Conservation (phyloP, 2,113 vertebrate species). For the Pyxicephalus adspersus region DNA sequence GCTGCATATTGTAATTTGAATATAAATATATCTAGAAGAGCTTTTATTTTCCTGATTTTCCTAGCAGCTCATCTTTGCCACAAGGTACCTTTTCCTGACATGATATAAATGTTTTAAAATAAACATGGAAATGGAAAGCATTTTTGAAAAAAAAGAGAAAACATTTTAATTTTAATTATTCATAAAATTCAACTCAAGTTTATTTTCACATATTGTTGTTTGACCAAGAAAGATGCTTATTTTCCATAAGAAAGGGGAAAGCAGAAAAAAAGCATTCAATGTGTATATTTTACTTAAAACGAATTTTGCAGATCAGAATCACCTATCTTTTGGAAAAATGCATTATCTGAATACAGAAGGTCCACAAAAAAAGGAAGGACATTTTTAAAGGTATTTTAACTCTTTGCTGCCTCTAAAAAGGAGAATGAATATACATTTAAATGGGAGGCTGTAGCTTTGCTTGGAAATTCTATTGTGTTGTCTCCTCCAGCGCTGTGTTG, state of each 20-base stretch:
- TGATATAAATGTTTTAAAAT: slow-evolving; percentile 85
- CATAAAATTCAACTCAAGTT: slow-evolving; percentile 77
- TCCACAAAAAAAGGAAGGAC: slow-evolving; percentile 60
- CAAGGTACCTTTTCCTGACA: slow-evolving; percentile 71
- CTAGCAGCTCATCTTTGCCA: slow-evolving; percentile 9
- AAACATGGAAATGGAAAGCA: slow-evolving; percentile 64
- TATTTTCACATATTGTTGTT: slow-evolving; percentile 76
- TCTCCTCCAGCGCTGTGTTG: slow-evolving; percentile 44
- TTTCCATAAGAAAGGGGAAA: slow-evolving; percentile 64
- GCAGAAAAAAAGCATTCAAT: slow-evolving; percentile 63
- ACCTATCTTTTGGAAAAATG: slow-evolving; percentile 63
- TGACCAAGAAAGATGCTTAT: slow-evolving; percentile 80
- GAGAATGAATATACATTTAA: slow-evolving; percentile 57
- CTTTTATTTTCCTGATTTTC: slow-evolving; percentile 7
- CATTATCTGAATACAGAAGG: slow-evolving; percentile 59
- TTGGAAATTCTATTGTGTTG: slow-evolving; percentile 38
- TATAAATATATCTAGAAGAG: slow-evolving; percentile 10
- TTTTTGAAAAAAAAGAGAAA: slow-evolving; percentile 69
- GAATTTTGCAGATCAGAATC: slow-evolving; percentile 68
- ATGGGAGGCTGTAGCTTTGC: slow-evolving; percentile 23
- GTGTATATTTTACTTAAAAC: slow-evolving; percentile 70
- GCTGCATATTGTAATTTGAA: slow-evolving; percentile 13
- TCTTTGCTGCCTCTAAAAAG: slow-evolving; percentile 49
- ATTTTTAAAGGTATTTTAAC: slow-evolving; percentile 64
- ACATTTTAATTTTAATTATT: slow-evolving; percentile 88